A percentile compares a stretch with the other conserved stretches of the same genome.
Evolutionary conservation across 1,140 invertebrate species (phyloP).

Genomic region (Leptopilina boulardi): DNA sequence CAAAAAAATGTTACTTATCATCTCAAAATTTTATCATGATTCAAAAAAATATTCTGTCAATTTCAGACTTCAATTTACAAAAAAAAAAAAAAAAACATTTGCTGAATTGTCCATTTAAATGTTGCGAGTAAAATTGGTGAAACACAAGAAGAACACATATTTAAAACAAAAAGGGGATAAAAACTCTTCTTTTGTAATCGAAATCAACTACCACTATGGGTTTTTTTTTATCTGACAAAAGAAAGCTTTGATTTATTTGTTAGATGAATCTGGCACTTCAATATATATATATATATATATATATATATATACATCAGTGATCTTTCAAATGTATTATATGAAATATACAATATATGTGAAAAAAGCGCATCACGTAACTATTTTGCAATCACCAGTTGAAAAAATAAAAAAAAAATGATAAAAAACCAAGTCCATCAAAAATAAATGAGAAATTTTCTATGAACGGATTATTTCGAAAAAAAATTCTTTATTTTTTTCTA

Average conservation of each 20-base stretch:
- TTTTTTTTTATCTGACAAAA: constrained; percentile 3
- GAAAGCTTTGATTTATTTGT: background rate
- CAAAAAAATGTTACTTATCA: too few species aligned
- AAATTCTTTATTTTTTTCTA: background rate
- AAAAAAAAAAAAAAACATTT: too few species aligned
- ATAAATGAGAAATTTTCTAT: background rate
- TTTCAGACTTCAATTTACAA: too few species aligned
- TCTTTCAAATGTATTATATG: background rate
- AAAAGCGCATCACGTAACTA: background rate
- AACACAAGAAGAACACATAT: too few species aligned
- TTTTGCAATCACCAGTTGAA: background rate
- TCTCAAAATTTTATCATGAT: too few species aligned
- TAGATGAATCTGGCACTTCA: constrained; percentile 6
- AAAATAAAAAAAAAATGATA: background rate
- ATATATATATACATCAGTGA: background rate
- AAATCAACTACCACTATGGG: background rate
- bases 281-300: background rate
- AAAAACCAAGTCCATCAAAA: background rate
- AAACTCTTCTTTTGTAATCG: background rate
- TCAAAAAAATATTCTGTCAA: too few species aligned
- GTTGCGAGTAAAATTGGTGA: too few species aligned
- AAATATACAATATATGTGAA: background rate
- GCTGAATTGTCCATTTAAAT: too few species aligned
- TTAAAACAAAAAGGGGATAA: background rate
- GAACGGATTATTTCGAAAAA: background rate